These are phyloP conservation scores for Andrena marginata DNA, from an alignment of 2,888 invertebrate genomes.

Conservation along the genomic window DNA sequence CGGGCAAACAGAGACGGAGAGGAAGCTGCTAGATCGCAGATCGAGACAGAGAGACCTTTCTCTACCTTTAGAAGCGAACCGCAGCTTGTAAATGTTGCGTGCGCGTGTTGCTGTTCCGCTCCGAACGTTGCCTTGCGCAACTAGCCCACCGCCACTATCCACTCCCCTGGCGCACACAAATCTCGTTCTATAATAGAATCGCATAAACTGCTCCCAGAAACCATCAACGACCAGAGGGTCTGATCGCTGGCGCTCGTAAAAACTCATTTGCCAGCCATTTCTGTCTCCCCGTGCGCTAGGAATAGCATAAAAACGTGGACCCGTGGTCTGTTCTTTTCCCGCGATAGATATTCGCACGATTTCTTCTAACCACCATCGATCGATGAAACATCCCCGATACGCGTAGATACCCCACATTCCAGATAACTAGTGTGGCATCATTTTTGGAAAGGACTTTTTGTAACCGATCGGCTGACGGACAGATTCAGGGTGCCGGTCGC, in stretches of 20 bases:
- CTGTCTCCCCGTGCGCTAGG: too few relatives aligned
- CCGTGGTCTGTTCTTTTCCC: neutral
- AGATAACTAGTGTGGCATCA: too few relatives aligned
- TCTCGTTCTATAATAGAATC: slow-evolving; percentile 68
- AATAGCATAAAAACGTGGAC: neutral
- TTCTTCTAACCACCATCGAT: neutral
- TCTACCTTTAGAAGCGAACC: slow-evolving; percentile 26
- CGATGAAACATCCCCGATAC: neutral
- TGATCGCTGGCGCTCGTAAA: slow-evolving; percentile 54
- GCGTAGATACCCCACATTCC: neutral
- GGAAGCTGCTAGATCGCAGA: neutral
- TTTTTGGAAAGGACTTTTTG: too few relatives aligned
- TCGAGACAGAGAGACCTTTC: slow-evolving; percentile 3
- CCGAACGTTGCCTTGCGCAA: slow-evolving; percentile 70
- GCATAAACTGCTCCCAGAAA: slow-evolving; percentile 70
- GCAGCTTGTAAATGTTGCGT: slow-evolving; percentile 61
- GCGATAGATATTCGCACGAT: neutral
- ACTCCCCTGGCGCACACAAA: slow-evolving; percentile 33
- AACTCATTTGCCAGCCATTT: slow-evolving; percentile 46
- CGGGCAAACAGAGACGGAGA: slow-evolving; percentile 2
- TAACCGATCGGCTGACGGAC: neutral
- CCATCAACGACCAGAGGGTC: slow-evolving; percentile 54
- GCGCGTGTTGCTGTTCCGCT: slow-evolving; percentile 53
- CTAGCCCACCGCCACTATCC: slow-evolving; percentile 52
- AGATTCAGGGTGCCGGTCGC: neutral